A percentile compares a stretch with the other conserved stretches of the same genome.
Conservation (phyloP, 1,140 invertebrate species). For the Drosophila suzukii region DNA sequence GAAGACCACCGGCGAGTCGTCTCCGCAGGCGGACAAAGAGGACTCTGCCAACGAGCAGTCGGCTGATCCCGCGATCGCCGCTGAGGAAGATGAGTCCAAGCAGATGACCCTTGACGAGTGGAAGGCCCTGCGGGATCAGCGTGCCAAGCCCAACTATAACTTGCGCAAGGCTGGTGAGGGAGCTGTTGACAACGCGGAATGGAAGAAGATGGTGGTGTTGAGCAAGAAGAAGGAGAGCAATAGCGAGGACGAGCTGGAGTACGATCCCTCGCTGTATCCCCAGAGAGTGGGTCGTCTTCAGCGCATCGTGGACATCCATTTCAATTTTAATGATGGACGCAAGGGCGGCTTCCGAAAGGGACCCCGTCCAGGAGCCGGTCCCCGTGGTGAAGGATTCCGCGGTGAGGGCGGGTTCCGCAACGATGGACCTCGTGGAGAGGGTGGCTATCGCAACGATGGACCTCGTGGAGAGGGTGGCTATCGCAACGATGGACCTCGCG, state of each 20-base stretch:
- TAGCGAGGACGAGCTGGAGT: conserved; percentile 87
- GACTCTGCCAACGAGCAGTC: conserved; percentile 85
- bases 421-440: conserved; percentile 17
- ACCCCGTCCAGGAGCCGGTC: conserved; percentile 85
- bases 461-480: conserved; percentile 1
- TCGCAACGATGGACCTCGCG: conserved; percentile 12
- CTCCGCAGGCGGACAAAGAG: conserved; percentile 79
- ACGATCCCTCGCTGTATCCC: conserved; percentile 92
- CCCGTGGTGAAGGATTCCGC: conserved; percentile 13
- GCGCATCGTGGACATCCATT: conserved; percentile 94
- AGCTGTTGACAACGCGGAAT: conserved; percentile 94
- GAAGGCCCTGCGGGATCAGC: conserved; percentile 90
- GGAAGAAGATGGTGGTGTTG: conserved; percentile 93
- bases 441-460: conserved; percentile 35
- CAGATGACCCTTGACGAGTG: conserved; percentile 95
- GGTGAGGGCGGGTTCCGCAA: conserved; percentile 21
- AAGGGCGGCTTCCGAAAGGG: conserved; percentile 87
- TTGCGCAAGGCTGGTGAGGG: conserved; percentile 96
- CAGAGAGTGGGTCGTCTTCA: conserved; percentile 95
- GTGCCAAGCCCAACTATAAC: conserved; percentile 93
- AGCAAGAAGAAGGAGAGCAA: conserved; percentile 86
- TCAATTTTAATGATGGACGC: conserved; percentile 93
- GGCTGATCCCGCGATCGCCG: conserved; percentile 84
- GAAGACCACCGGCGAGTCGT: conserved; percentile 85
- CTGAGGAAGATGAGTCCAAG: conserved; percentile 89